Conservation (phyloP, 2,888 invertebrate genomes). For the Synanthedon myopaeformis region DNA sequence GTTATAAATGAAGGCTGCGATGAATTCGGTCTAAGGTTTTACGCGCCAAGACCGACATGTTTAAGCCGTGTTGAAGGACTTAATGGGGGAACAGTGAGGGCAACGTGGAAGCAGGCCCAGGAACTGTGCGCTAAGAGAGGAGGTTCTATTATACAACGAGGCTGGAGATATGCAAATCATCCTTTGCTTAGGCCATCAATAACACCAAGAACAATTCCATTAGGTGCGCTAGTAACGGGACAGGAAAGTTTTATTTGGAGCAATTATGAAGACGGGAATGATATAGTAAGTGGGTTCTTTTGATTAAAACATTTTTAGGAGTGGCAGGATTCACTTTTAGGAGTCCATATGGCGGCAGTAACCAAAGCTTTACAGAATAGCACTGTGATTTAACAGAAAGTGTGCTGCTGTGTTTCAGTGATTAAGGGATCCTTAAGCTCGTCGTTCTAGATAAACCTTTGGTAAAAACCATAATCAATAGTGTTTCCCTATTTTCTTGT, state of each 20-base stretch:
- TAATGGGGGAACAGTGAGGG: slow-evolving; percentile 36
- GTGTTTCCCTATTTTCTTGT: too few species aligned
- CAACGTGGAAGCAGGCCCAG: slow-evolving; percentile 47
- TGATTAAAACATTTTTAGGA: too few species aligned
- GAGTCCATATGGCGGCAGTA: too few species aligned
- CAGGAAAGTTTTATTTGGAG: slow-evolving; percentile 23
- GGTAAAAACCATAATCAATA: too few species aligned
- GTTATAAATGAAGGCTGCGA: slow-evolving; percentile 31
- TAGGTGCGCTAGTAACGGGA: slow-evolving; percentile 33
- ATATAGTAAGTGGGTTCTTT: slow-evolving; percentile 17
- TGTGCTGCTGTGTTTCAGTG: too few species aligned
- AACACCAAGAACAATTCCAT: slow-evolving; percentile 17
- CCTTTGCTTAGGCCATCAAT: slow-evolving; percentile 16
- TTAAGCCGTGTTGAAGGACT: slow-evolving; percentile 27
- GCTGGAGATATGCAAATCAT: slow-evolving; percentile 54
- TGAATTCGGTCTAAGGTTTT: slow-evolving; percentile 28
- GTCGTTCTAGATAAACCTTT: too few species aligned
- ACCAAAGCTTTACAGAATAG: too few species aligned
- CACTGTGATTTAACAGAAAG: too few species aligned
- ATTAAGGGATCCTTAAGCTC: too few species aligned
- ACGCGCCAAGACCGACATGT: slow-evolving; percentile 44
- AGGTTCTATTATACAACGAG: slow-evolving; percentile 41
- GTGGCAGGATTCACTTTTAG: too few species aligned
- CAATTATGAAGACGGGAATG: slow-evolving; percentile 22
- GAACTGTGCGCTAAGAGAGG: slow-evolving; percentile 34